Percentiles rank a stretch among this genome's conserved stretches.
phyloP scores from a whole-genome alignment of 2,888 invertebrate genomes.

The Torymus auratus region DNA sequence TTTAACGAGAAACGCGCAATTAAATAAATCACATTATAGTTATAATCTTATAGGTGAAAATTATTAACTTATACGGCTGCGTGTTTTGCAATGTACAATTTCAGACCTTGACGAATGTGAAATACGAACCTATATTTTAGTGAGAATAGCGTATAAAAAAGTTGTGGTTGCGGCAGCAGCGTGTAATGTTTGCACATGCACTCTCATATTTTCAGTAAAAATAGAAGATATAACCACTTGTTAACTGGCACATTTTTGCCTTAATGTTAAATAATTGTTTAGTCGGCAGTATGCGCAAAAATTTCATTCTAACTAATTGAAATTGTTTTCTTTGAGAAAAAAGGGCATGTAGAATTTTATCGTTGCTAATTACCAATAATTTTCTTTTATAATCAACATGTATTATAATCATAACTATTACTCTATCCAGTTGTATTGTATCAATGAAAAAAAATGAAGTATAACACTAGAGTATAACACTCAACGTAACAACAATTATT shows the following conservation, averaged over 20 bases:
- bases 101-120: slow-evolving; percentile 55
- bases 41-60: slow-evolving; percentile 39
- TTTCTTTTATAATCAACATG: too few species aligned
- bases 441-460: too few species aligned
- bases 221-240: slow-evolving; percentile 33
- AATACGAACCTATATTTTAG: slow-evolving; percentile 56
- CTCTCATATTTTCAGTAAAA: slow-evolving; percentile 43
- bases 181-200: slow-evolving; percentile 42
- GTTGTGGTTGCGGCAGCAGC: slow-evolving; percentile 50
- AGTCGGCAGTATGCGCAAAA: too few species aligned
- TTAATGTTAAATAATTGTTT: slow-evolving; percentile 4
- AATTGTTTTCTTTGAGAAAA: too few species aligned
- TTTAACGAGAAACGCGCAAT: slow-evolving; percentile 18
- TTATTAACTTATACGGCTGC: slow-evolving; percentile 43
- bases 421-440: too few species aligned
- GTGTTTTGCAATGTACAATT: slow-evolving; percentile 54
- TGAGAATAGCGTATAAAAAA: slow-evolving; percentile 50
- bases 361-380: too few species aligned
- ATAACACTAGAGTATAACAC: too few species aligned
- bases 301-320: too few species aligned
- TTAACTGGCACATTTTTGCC: slow-evolving; percentile 25
- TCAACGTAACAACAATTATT: too few species aligned
- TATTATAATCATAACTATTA: too few species aligned
- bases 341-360: background rate
- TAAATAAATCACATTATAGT: slow-evolving; percentile 43